Conservation (phyloP, 2,797 vertebrate species). For the Melopsittacus undulatus region DNA sequence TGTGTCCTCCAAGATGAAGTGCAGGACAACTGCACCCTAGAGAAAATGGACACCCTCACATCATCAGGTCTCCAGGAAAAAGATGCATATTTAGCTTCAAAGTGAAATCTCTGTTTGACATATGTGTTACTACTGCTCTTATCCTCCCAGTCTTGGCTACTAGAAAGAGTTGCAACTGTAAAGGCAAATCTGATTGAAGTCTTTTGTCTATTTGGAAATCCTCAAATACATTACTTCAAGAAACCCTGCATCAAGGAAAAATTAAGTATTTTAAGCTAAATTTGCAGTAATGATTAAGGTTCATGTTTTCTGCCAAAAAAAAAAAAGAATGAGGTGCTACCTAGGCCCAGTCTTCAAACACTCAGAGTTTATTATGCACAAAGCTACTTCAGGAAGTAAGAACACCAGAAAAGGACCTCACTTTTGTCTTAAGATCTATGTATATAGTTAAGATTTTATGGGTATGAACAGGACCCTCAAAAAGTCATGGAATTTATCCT, state of each 20-base stretch:
- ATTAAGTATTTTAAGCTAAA: not conserved
- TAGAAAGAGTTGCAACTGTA: not conserved
- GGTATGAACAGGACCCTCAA: not conserved
- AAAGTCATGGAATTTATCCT: not conserved
- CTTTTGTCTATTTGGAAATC: not conserved
- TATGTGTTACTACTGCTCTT: not conserved
- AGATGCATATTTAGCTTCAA: not conserved
- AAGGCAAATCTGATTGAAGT: not conserved
- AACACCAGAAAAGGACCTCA: not conserved
- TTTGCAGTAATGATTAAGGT: not conserved
- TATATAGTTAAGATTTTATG: not conserved
- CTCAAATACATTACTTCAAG: not conserved
- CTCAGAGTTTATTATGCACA: not conserved
- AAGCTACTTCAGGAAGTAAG: not conserved
- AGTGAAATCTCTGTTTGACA: not conserved
- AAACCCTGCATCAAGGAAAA: not conserved
- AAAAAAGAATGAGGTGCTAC: not conserved
- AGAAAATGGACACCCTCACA: not conserved
- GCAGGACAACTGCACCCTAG: not conserved
- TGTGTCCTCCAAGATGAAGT: not conserved
- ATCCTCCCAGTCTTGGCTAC: not conserved
- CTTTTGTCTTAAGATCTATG: not conserved
- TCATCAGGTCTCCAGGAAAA: not conserved
- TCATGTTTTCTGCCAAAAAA: not conserved
- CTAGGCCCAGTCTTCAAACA: not conserved